A percentile compares a stretch with the other conserved stretches of the same genome.
Conservation (phyloP, 2,888 invertebrate genomes). For the Nebria brevicollis region DNA sequence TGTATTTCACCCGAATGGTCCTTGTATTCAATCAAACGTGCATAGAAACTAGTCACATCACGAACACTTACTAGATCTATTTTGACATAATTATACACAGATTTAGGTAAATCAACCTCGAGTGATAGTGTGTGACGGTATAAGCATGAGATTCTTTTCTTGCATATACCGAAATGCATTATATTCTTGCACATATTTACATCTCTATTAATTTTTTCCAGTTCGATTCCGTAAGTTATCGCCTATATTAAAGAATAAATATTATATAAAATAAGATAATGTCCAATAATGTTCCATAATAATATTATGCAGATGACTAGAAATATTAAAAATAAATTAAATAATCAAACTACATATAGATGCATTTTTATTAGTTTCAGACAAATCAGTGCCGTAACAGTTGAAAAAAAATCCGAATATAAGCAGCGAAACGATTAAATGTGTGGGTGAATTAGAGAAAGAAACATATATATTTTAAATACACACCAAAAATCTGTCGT, state of each 20-base stretch:
- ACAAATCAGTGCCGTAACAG: no score
- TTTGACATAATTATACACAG: slow-evolving; percentile 66
- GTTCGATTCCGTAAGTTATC: slow-evolving; percentile 60
- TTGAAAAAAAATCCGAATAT: no score
- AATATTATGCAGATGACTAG: no score
- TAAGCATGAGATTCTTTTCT: slow-evolving; percentile 66
- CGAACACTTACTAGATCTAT: slow-evolving; percentile 69
- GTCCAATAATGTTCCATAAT: no score
- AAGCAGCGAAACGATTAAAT: no score
- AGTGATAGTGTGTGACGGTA: slow-evolving; percentile 72
- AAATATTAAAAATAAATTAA: no score
- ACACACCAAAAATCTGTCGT: no score
- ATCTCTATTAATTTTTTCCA: slow-evolving; percentile 61
- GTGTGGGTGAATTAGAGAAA: no score
- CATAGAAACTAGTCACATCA: slow-evolving; percentile 72
- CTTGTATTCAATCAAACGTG: slow-evolving; percentile 65
- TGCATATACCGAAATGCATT: slow-evolving; percentile 74
- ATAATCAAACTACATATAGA: no score
- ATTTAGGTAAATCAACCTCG: slow-evolving; percentile 66
- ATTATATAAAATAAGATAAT: no score
- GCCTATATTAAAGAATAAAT: slow-evolving; percentile 52
- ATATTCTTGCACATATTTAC: slow-evolving; percentile 70
- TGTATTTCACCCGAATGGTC: slow-evolving; percentile 52
- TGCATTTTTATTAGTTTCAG: no score
- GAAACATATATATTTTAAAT: no score